Percentiles rank a stretch among this genome's conserved stretches.
Evolutionary conservation across 2,797 vertebrate genomes (phyloP).

Genomic region (Myripristis jacobus): DNA sequence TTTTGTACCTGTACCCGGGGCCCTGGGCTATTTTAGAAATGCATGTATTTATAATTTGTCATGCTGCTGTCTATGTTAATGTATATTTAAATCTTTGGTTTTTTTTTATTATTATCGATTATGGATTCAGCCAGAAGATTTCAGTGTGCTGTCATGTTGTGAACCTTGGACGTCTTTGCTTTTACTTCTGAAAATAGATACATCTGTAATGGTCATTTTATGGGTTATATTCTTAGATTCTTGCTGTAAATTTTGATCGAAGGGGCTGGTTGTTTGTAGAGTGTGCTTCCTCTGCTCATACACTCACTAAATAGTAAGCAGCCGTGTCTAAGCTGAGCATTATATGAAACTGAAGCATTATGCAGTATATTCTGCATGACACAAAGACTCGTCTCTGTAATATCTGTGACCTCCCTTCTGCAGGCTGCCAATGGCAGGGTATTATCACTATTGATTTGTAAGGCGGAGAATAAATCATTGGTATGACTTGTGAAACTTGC

Average conservation of each 20-base stretch:
- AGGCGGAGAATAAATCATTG: constrained; percentile 45
- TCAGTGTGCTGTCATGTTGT: constrained; percentile 5
- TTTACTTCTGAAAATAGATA: not conserved
- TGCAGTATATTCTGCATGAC: constrained; percentile 29
- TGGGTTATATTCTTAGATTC: constrained; percentile 5
- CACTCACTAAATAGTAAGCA: constrained; percentile 32
- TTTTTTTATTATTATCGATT: too few species aligned
- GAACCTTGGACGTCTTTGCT: constrained; percentile 29
- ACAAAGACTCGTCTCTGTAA: constrained; percentile 39
- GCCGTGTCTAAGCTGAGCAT: constrained; percentile 42
- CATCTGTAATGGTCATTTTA: constrained; percentile 10
- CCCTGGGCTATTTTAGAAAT: too few species aligned
- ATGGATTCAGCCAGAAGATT: constrained; percentile 9
- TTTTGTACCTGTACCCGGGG: too few species aligned
- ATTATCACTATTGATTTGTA: constrained; percentile 63
- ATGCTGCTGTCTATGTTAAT: too few species aligned
- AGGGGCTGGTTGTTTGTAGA: constrained; percentile 15
- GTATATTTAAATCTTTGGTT: too few species aligned
- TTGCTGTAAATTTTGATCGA: constrained; percentile 27
- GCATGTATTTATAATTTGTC: too few species aligned
- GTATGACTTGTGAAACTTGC: constrained; percentile 16
- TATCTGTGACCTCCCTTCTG: constrained; percentile 54
- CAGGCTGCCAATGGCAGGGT: constrained; percentile 43
- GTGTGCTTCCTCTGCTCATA: not conserved
- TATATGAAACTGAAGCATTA: constrained; percentile 21